Conservation (phyloP, 2,888 invertebrate species). For the Polydrusus pterygomalis region DNA sequence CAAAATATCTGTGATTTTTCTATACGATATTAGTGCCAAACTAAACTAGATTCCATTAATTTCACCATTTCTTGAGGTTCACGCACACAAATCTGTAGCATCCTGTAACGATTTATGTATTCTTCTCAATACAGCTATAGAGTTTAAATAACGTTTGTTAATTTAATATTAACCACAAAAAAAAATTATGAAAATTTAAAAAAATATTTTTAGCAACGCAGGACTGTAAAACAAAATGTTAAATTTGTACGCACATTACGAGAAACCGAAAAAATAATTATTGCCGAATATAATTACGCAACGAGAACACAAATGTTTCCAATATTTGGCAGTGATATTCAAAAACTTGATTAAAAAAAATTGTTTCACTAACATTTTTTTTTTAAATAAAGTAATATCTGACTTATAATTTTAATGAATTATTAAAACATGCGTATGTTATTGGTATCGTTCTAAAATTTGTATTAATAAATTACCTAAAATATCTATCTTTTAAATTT, state of each 20-base stretch:
- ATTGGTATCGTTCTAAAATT: constrained; percentile 28
- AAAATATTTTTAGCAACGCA: too few relatives aligned
- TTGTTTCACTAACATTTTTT: background rate
- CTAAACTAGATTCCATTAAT: too few relatives aligned
- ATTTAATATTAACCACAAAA: too few relatives aligned
- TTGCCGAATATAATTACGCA: constrained; percentile 31
- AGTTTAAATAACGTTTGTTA: too few relatives aligned
- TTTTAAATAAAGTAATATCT: background rate
- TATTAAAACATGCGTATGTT: background rate
- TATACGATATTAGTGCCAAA: too few relatives aligned
- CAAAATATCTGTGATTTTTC: too few relatives aligned
- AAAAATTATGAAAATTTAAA: too few relatives aligned
- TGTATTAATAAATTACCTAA: constrained; percentile 44
- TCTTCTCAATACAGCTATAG: too few relatives aligned
- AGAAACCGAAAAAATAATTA: background rate
- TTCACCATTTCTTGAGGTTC: too few relatives aligned
- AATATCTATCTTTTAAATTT: constrained; percentile 33
- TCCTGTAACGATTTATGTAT: too few relatives aligned
- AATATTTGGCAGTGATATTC: constrained; percentile 35
- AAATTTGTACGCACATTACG: background rate
- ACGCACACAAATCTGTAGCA: too few relatives aligned
- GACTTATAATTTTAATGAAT: background rate
- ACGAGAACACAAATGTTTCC: constrained; percentile 35
- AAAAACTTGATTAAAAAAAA: background rate
- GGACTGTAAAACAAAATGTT: too few relatives aligned